phyloP scores from a whole-genome alignment of 1,140 invertebrate species.

The Drosophila bipectinata region DNA sequence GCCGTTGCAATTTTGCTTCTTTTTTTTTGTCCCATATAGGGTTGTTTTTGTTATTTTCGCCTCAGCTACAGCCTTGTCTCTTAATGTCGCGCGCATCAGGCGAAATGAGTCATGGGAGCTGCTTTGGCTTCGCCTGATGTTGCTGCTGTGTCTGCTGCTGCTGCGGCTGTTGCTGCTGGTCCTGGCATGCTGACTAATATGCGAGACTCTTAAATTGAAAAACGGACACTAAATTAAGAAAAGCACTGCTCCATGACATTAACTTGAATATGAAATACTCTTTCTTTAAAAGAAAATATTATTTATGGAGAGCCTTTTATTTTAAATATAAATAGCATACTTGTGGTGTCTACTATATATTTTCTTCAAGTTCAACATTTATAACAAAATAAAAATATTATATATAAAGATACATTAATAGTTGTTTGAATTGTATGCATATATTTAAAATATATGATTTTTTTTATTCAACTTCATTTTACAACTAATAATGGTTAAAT shows the following conservation, averaged over 20 bases:
- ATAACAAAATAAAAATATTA: background rate
- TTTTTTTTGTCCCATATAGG: background rate
- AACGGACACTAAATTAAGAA: constrained; percentile 50
- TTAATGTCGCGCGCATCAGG: constrained; percentile 52
- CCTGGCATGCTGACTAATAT: constrained; percentile 53
- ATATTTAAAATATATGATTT: no score
- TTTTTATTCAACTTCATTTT: background rate
- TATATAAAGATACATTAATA: no score
- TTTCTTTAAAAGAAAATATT: background rate
- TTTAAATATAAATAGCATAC: background rate
- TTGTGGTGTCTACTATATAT: background rate
- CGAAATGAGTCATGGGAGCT: constrained; percentile 61
- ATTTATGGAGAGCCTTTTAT: background rate
- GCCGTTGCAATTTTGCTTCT: constrained; percentile 18
- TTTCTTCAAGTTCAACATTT: background rate
- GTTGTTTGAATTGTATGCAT: background rate
- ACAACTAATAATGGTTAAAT: background rate
- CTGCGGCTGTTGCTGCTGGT: constrained; percentile 18
- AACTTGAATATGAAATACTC: background rate
- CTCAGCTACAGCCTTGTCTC: constrained; percentile 12
- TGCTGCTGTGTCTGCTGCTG: constrained; percentile 22
- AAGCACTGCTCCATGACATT: background rate
- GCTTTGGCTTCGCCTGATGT: constrained; percentile 17
- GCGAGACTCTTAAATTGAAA: constrained; percentile 46
- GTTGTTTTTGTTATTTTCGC: background rate